Conservation (phyloP, 2,113 vertebrate genomes). For the Chrysemys picta region DNA sequence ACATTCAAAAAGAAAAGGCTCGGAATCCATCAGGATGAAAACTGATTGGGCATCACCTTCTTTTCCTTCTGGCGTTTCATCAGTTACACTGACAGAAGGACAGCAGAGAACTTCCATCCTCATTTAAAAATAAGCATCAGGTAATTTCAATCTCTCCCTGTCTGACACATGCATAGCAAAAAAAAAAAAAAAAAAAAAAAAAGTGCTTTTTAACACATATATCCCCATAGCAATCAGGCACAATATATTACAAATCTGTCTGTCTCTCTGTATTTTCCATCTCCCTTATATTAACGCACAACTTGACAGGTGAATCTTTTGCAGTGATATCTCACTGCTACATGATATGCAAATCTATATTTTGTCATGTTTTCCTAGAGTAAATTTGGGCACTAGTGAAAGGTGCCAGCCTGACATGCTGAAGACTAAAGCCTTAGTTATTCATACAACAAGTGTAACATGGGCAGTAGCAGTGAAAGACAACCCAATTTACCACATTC, state of each 20-base stretch:
- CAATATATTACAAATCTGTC: neutral
- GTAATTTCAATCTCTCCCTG: conserved; percentile 5
- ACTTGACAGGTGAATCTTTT: neutral
- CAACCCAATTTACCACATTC: neutral
- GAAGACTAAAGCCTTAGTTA: neutral
- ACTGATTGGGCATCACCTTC: neutral
- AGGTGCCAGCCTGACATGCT: neutral
- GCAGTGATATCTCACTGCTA: neutral
- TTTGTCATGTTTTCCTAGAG: conserved; percentile 9
- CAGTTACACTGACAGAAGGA: neutral
- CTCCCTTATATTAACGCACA: conserved; percentile 16
- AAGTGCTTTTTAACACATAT: neutral
- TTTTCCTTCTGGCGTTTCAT: neutral
- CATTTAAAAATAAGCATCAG: conserved; percentile 38
- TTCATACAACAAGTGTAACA: neutral
- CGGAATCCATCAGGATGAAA: conserved; percentile 29
- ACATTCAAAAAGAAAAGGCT: neutral
- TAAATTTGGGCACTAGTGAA: conserved; percentile 14
- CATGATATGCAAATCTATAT: neutral
- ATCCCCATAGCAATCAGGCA: neutral
- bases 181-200: conserved; percentile 16
- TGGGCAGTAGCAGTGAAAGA: neutral
- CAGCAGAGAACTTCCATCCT: neutral
- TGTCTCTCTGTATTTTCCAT: neutral
- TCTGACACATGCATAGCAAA: neutral